Evolutionary conservation across 2,888 invertebrate genomes (phyloP).

Genomic region (Pammene aurita): DNA sequence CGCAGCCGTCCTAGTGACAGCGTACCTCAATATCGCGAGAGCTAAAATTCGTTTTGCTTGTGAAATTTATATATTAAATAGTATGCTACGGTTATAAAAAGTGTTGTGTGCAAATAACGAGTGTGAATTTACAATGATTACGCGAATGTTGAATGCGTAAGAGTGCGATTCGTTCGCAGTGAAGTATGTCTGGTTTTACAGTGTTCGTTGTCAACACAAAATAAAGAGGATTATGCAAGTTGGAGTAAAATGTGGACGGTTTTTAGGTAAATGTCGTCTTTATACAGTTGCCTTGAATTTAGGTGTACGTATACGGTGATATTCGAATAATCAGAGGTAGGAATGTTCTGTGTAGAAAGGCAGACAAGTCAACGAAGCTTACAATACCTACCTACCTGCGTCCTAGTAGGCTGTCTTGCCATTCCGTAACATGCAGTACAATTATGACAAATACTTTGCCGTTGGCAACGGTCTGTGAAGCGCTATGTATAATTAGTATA

Average conservation of each 20-base stretch:
- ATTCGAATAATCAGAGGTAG: constrained; percentile 43
- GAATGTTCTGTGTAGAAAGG: constrained; percentile 45
- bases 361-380: constrained; percentile 32
- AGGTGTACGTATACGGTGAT: constrained; percentile 35
- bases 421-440: constrained; percentile 21
- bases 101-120: constrained; percentile 53
- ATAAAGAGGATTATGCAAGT: constrained; percentile 81
- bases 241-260: constrained; percentile 75
- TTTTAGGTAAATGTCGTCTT: constrained; percentile 74
- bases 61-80: constrained; percentile 73
- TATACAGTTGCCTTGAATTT: constrained; percentile 48
- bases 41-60: constrained; percentile 70
- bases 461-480: constrained; percentile 5
- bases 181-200: constrained; percentile 71
- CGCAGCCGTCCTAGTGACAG: constrained; percentile 77
- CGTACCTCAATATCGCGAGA: constrained; percentile 68
- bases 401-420: constrained; percentile 5
- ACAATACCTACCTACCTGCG: constrained; percentile 9
- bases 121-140: constrained; percentile 61
- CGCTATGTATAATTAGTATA: constrained; percentile 9
- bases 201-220: constrained; percentile 79
- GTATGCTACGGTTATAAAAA: constrained; percentile 62
- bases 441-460: constrained; percentile 18
- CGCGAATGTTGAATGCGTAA: constrained; percentile 32
- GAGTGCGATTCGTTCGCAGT: constrained; percentile 52